Evolutionary conservation across 2,113 vertebrate species (phyloP).

Genomic region (Xyrauchen texanus): DNA sequence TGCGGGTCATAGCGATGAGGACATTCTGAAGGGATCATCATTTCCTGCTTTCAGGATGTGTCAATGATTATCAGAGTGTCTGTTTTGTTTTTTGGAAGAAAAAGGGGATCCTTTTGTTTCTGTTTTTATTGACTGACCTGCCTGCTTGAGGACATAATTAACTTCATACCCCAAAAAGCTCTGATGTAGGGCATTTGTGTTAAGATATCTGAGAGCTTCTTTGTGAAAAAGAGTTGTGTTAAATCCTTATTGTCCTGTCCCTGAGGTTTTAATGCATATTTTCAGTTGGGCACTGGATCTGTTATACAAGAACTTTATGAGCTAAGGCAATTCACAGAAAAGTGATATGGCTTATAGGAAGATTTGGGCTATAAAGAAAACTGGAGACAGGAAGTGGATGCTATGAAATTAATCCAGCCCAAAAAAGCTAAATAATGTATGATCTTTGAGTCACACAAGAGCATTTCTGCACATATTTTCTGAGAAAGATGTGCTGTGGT

Average conservation of each 20-base stretch:
- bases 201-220: background rate
- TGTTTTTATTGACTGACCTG: constrained; percentile 13
- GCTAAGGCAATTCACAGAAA: background rate
- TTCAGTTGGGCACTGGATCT: background rate
- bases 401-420: background rate
- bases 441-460: constrained; percentile 4
- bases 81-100: background rate
- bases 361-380: background rate
- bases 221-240: constrained; percentile 14
- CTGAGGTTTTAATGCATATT: background rate
- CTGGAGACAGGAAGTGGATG: background rate
- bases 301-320: background rate
- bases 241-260: background rate
- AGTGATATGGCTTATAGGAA: background rate
- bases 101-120: constrained; percentile 3
- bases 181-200: background rate
- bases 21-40: constrained; percentile 27
- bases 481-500: background rate
- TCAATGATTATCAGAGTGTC: constrained; percentile 43
- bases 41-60: constrained; percentile 41
- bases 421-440: background rate
- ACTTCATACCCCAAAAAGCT: constrained; percentile 13
- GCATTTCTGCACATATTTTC: background rate
- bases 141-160: background rate
- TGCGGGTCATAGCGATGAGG: constrained; percentile 40